phyloP scores from a whole-genome alignment of 23 tunicate genomes.

The Aplidium turbinatum region DNA sequence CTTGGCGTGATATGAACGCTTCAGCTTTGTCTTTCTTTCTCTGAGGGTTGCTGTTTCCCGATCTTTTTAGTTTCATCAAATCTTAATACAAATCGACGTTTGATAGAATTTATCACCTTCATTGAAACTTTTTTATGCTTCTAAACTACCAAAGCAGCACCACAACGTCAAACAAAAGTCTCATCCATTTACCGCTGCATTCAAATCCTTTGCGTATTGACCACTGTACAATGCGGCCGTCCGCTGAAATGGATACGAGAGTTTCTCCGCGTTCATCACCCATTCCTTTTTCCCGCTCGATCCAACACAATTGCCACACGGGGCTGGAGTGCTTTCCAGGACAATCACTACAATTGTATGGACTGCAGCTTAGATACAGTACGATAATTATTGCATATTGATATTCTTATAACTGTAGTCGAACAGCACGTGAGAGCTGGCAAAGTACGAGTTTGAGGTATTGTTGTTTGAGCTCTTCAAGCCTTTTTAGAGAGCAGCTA shows the following conservation, averaged over 20 bases:
- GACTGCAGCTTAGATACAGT: too few species aligned
- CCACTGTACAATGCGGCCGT: conserved; percentile 98
- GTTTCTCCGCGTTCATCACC: conserved; percentile 89
- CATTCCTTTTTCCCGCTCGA: conserved; percentile 82
- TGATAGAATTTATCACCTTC: too few species aligned
- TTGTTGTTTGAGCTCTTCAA: too few species aligned
- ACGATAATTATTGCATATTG: too few species aligned
- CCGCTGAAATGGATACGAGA: conserved; percentile 89
- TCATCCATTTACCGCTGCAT: conserved; percentile 87
- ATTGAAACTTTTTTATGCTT: too few species aligned
- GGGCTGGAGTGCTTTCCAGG: conserved; percentile 91
- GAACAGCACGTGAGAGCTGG: too few species aligned
- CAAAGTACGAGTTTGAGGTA: too few species aligned
- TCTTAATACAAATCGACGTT: too few species aligned
- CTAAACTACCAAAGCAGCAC: too few species aligned
- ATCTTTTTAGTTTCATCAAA: conserved; percentile 95
- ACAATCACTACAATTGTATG: conserved; percentile 73
- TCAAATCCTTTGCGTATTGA: conserved; percentile 98
- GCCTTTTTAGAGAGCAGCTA: too few species aligned
- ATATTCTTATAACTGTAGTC: too few species aligned
- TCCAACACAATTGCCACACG: conserved; percentile 93
- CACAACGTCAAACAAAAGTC: too few species aligned
- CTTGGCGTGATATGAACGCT: conserved; percentile 89
- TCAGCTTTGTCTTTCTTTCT: conserved; percentile 88
- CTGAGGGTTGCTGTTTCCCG: conserved; percentile 60